Conservation (phyloP, 2,797 vertebrate genomes). For the Xyrichtys novacula region DNA sequence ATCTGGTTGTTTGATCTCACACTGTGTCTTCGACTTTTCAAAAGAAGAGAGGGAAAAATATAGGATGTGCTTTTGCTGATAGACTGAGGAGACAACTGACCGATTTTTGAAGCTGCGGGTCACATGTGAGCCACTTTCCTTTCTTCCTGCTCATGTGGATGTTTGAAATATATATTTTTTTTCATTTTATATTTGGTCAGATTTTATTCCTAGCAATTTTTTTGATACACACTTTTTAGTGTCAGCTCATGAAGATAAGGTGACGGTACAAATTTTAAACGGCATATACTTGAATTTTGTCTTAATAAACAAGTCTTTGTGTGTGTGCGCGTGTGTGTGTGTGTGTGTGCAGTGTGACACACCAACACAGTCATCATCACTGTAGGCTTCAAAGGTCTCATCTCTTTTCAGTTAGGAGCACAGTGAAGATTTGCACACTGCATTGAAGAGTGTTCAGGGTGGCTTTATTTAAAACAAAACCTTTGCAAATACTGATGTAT, state of each 20-base stretch:
- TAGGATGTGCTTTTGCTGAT: slow-evolving; percentile 66
- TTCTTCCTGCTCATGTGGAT: neutral
- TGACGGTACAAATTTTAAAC: slow-evolving; percentile 28
- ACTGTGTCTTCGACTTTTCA: slow-evolving; percentile 62
- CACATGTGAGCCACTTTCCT: slow-evolving; percentile 18
- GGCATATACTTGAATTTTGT: slow-evolving; percentile 13
- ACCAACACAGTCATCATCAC: slow-evolving; percentile 31
- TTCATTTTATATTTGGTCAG: neutral
- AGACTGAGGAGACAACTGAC: slow-evolving; percentile 48
- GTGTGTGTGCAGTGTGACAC: slow-evolving; percentile 20
- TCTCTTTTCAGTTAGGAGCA: slow-evolving; percentile 18
- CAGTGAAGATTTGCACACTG: slow-evolving; percentile 8
- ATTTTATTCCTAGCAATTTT: neutral
- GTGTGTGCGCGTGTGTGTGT: slow-evolving; percentile 8
- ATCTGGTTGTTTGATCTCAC: slow-evolving; percentile 78
- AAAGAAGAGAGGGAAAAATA: slow-evolving; percentile 47
- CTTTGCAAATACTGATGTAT: slow-evolving; percentile 9
- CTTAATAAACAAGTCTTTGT: no score
- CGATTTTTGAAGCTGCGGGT: slow-evolving; percentile 34
- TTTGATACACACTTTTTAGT: neutral
- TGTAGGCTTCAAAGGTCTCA: slow-evolving; percentile 43
- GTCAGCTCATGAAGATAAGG: neutral
- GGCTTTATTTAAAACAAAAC: slow-evolving; percentile 18
- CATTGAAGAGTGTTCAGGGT: slow-evolving; percentile 23
- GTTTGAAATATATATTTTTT: neutral